Base-by-base conservation (phyloP, 2,888 invertebrate species). In the Alviniconcha strummeri region DNA sequence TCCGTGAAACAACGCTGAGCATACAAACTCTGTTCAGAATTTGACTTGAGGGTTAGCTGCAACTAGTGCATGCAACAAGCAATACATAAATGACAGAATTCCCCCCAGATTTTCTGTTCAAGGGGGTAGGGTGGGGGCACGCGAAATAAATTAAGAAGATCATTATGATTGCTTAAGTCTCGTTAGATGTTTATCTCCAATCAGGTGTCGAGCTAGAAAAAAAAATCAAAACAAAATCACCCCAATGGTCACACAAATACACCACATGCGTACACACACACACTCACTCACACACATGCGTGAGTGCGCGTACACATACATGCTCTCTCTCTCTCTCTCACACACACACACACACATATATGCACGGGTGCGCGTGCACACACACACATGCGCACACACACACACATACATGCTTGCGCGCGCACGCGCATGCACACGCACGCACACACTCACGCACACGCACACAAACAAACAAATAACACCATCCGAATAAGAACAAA, bases 281-380 rank as follows among this genome's bases (percentile, higher is more conserved):
- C 36, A 36, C 36, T 1, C 36, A 36, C 36, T 1, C 36, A 36
- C 36, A 36, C 3, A 3, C 36, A 36, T 36, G 36, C 36, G 36
- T 17, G 57, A 13, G 57, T 57, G 56, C 78, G n/a, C 78, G 74
- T 17, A 56, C 71, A 81, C 57, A 74, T 36, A 55, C 74, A 57
- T 52, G 19, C 5, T 60, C 13, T 60, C 13, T 60, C 13, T 60
- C 60, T 9, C 7, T 13, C 13, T 60, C 17, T 72, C 36, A 36
- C 17, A 54, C 55, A 52, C 55, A 6, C 7, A 9, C 54, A 78
- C 77, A 72, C 72, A 36, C 72, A 77, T 4, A 55, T 57, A 56
- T n/a, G n/a, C 78, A 56, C 17, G 57, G 8, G 57, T 57, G 56
- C 78, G n/a, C 78, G 74, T 17, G 56, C 60, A 57, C 52, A 56